Evolutionary conservation across 2,888 invertebrate genomes (phyloP), one percentile per base, ranked within the genome.

Genomic region (Hipparchia sbordonii): DNA sequence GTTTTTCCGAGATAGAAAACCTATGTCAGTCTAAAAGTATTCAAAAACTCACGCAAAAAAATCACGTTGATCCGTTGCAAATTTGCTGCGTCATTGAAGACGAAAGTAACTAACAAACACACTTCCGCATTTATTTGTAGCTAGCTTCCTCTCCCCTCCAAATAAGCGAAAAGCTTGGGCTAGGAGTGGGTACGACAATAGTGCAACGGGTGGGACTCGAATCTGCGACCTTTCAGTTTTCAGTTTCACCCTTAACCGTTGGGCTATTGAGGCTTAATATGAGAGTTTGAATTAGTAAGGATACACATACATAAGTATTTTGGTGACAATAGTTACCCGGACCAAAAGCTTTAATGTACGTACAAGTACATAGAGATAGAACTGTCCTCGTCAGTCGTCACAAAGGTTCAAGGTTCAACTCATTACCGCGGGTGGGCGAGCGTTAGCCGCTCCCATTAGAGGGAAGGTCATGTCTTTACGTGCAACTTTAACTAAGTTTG

Each of bases 361-460:
- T 23, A 23, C 6, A 57, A 3, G 6, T 57, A 57, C 57, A 12
- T 46, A 48, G 68, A 51, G 8, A 8, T 13, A 63, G 23, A 45
- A 62, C 52, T 69, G 57, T 46, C 48, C 60, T 63, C 63, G 56
- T 23, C 12, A 13, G 51, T 63, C 63, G 56, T 23, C 12, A 13
- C 60, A 52, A 52, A 62, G 70, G 73, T 73, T 73, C 70, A 73
- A 73, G 73, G 73, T 70, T 48, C 46, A 59, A 67, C 70, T 73
- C 67, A 70, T 73, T 70, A 67, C 56, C 13, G 39, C 65, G 33
- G 70, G 57, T 63, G 60, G n/a, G 33, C 52, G 23, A 52, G 48
- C 73, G 59, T 73, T 73, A 56, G 62, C 60, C 70, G 67, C 67
- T 62, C 73, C 73, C 61, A 73, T 67, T 57, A 70, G 13, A 13